These are phyloP conservation scores for Oxyruncus cristatus DNA, from an alignment of 2,113 vertebrate genomes.

Conservation along the genomic window DNA sequence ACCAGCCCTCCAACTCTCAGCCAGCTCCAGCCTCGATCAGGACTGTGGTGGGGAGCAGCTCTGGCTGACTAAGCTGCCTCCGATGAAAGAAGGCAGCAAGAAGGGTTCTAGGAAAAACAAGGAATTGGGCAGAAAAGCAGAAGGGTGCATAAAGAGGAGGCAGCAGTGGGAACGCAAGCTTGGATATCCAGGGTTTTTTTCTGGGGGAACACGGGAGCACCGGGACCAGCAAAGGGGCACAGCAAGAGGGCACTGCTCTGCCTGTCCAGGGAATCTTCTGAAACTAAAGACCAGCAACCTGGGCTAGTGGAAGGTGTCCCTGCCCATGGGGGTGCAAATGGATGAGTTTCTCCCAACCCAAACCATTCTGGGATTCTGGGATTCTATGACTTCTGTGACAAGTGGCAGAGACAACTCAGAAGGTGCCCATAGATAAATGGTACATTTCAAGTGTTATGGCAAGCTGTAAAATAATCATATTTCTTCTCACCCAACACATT, in stretches of 20 bases:
- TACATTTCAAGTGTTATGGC: neutral
- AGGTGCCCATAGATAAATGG: neutral
- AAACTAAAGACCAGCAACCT: neutral
- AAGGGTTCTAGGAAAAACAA: neutral
- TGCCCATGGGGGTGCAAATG: neutral
- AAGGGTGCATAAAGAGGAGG: neutral
- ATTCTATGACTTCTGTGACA: neutral
- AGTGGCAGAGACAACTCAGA: neutral
- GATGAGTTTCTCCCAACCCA: neutral
- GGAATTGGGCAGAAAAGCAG: neutral
- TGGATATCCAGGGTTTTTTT: neutral
- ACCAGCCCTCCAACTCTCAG: neutral
- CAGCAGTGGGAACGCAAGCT: neutral
- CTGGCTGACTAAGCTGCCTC: slow-evolving; percentile 1
- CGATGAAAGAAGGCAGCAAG: neutral
- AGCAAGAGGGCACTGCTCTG: neutral
- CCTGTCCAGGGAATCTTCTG: neutral
- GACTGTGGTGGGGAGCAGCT: neutral
- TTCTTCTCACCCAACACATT: neutral
- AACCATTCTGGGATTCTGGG: neutral
- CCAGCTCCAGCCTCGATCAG: neutral
- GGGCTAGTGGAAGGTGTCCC: neutral
- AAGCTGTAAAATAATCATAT: neutral
- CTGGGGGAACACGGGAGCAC: accelerated
- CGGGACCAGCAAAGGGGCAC: neutral